Evolutionary conservation across 2,797 vertebrate genomes (phyloP), one percentile per base, ranked within the genome.

Genomic region (Mormyrus proboscirostris): DNA sequence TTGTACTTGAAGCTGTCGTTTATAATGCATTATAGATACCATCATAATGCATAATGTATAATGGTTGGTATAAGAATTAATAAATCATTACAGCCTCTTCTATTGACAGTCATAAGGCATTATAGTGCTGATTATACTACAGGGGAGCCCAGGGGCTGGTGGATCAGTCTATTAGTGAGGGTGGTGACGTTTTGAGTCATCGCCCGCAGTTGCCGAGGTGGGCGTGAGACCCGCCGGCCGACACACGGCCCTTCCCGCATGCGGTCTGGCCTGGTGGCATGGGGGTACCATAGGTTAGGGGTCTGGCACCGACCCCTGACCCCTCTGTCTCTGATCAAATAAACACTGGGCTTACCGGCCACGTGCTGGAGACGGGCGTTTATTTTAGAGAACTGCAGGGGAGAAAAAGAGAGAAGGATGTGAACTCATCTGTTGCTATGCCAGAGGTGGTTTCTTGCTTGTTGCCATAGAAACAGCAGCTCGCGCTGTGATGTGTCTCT

Each of bases 371-470:
- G n/a, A 88, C 9, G 41, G 53, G 41, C 2, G 51, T 82, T 79
- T 82, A 88, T 88, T 88, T 88, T 88, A 79, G 57, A 55, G 88
- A 88, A 83, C 49, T 88, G 44, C 12, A 33, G n/a, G 10, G 57
- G 25, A 29, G n/a, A 76, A 76, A 73, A 51, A 22, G 44, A 25
- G 62, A 76, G 38, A 38, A 88, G 65, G 33, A 88, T 29, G 65
- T 84, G 73, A 57, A 83, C 50, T 83, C 73, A 83, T 84, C 49
- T 84, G 76, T 59, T 89, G 88, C 88, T 83, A 83, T 89, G 76
- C 50, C 88, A 89, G 88, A 59, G 73, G 76, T 89, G 88, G 76
- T 89, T 83, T 83, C 76, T 79, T 51, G 33, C 65, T 47, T 33
- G 51, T 82, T 59, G 76, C 88, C 53, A 83, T 59, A 47, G 88